Base-by-base conservation (phyloP, 2,113 vertebrate species). In the Equus przewalskii region DNA sequence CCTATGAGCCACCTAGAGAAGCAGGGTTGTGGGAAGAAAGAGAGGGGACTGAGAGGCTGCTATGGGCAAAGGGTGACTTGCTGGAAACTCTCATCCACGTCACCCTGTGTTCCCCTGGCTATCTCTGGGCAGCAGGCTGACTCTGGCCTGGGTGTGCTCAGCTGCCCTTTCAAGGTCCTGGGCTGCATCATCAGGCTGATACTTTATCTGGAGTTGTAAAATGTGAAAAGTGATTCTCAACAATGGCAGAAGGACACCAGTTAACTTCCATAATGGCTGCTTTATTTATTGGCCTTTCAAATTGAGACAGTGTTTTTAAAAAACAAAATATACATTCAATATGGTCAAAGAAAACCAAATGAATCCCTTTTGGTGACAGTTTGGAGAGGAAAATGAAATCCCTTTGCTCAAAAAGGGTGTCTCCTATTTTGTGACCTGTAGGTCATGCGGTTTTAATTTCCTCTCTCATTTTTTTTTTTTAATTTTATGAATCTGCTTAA, bases 401-500 rank as follows among this genome's bases (percentile, higher is more conserved):
- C 56, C 56, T 92, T 80, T 92, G 2, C 70, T 98, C 30, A 11
- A 62, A 97, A 93, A 91, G 70, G 97, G 95, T 89, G 44, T 73
- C 89, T 96, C 94, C 79, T 96, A 72, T 93, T 96, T 95, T 98
- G 87, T 98, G 97, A 97, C 49, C n/a, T 78, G 44, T 95, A 72
- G 89, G 69, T 41, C 83, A 97, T 19, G 44, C 1, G 79, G 91
- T 97, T 97, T 98, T 96, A 44, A 97, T 97, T 98, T 98, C 97
- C 73, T 89, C 73, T 88, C 19, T 67, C 36, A 33, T 22, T 51
- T 72, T 69, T 19, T 15, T 26, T 62, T 64, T 84, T 95, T 36
- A 73, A 97, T 96, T 97, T 96, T 96, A 95, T 90, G 78, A 98
- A 83, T n/a, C 96, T 92, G 97, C 90, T 97, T 98, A 91, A 94